Evolutionary conservation across 2,113 vertebrate genomes (phyloP), one percentile per base, ranked within the genome.

Genomic region (Rhombomys opimus): DNA sequence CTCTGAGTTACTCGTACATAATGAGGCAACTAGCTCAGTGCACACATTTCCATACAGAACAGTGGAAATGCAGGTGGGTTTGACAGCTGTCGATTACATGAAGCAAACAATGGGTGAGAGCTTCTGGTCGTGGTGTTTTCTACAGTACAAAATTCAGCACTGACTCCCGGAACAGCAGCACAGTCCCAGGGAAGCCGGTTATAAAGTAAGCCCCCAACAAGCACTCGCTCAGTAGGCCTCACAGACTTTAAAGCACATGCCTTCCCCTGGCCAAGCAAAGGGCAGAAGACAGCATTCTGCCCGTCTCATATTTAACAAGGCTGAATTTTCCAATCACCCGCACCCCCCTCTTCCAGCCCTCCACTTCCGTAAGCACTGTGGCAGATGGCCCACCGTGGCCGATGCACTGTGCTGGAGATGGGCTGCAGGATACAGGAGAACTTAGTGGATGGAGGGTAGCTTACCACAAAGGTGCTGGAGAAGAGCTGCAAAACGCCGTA

Each of bases 391-490:
- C 13, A 75, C 18, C 41, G 38, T 87, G 5, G 78, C 2, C n/a
- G 63, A 30, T 0, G 1, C 13, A 75, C 18, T 46, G 38, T 15
- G 65, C 27, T 68, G 13, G n/a, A 67, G 90, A 94, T 0, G 0
- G 5, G 67, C 2, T 20, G n/a, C 35, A 18, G 35, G 65, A 59
- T 1, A 25, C 30, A 91, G 57, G 32, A 35, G 0, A 93, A 99
- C 99, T 99, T 98, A 99, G 99, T 82, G 35, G 54, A 78, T 3
- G 10, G n/a, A 93, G 65, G 46, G 27, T 1, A 93, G 99, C 99
- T 99, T 98, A 99, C 99, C 98, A 99, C 99, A 96, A 99, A 25
- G 1, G 99, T 99, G 97, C 99, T 99, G 73, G 99, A 99, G 98
- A 99, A 99, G 3, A 99, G 98, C 95, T 99, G 99, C 95, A 99